A percentile compares a stretch with the other conserved stretches of the same genome.
These are phyloP conservation scores for Cladopsammia gracilis DNA, from an alignment of 64 coral and sea anemone species.

Conservation along the genomic window DNA sequence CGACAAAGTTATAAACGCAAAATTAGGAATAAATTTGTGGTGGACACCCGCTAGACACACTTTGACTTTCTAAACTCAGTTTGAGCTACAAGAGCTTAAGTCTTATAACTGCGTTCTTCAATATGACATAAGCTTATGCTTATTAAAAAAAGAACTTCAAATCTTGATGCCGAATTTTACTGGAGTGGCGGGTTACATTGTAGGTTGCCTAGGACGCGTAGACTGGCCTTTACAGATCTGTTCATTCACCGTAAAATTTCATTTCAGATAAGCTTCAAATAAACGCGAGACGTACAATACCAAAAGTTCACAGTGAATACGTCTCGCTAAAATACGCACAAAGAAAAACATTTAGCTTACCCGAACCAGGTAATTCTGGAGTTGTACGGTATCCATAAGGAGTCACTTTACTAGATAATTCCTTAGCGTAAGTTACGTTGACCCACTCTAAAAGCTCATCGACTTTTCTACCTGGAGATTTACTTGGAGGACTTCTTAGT, in stretches of 20 bases:
- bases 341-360: slow-evolving; percentile 10
- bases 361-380: slow-evolving; percentile 57
- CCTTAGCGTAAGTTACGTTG: slow-evolving; percentile 82
- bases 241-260: neutral
- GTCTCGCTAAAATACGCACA: no score
- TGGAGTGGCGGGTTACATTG: neutral
- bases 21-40: slow-evolving; percentile 21
- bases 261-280: no score
- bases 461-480: slow-evolving; percentile 82
- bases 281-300: no score
- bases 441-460: slow-evolving; percentile 92
- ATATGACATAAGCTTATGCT: neutral
- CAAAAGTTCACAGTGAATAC: no score
- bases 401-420: slow-evolving; percentile 72
- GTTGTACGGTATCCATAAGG: slow-evolving; percentile 76
- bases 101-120: neutral
- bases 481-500: slow-evolving; percentile 58
- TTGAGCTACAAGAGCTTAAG: neutral
- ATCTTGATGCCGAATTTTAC: neutral
- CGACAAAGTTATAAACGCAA: neutral
- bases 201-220: slow-evolving; percentile 18
- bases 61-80: neutral
- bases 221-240: neutral
- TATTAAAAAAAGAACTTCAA: no score
- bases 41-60: neutral